These are phyloP conservation scores for Ditylenchus weischeri DNA, from an alignment of 2,888 invertebrate genomes.

Conservation along the genomic window DNA sequence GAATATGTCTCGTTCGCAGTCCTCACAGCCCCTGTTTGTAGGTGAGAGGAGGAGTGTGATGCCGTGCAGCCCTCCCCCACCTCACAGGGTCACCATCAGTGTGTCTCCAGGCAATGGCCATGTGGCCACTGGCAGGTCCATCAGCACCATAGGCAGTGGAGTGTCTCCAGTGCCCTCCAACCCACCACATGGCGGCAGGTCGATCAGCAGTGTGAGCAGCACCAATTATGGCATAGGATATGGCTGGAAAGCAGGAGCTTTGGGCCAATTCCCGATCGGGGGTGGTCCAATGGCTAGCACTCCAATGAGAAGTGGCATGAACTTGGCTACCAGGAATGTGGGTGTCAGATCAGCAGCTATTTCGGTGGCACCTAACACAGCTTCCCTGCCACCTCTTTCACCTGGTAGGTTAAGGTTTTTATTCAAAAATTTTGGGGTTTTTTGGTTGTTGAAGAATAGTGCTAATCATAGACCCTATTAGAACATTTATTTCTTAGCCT, in stretches of 20 bases:
- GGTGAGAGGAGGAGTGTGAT: background rate
- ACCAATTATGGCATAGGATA: no score
- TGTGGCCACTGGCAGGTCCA: background rate
- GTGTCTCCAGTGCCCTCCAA: background rate
- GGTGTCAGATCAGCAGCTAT: slow-evolving; percentile 6
- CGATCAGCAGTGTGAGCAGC: background rate
- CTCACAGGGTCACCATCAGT: slow-evolving; percentile 4
- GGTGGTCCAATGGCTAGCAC: no score
- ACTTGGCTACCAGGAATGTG: no score
- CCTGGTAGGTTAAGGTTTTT: background rate
- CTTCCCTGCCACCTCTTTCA: slow-evolving; percentile 3
- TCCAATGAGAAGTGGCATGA: no score
- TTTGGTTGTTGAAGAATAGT: no score
- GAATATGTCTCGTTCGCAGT: slow-evolving; percentile 3
- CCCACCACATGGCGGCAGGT: background rate
- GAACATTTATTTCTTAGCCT: no score
- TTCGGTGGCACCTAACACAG: background rate
- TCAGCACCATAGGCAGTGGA: background rate
- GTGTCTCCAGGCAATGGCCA: slow-evolving; percentile 4
- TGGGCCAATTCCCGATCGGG: no score
- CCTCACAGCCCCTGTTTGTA: slow-evolving; percentile 4
- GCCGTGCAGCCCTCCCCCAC: background rate
- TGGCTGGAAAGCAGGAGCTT: no score
- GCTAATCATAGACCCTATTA: no score
- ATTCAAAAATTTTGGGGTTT: no score